Evolutionary conservation across 2,113 vertebrate genomes (phyloP), one percentile per base, ranked within the genome.

Genomic region (Dipodomys ordii): DNA sequence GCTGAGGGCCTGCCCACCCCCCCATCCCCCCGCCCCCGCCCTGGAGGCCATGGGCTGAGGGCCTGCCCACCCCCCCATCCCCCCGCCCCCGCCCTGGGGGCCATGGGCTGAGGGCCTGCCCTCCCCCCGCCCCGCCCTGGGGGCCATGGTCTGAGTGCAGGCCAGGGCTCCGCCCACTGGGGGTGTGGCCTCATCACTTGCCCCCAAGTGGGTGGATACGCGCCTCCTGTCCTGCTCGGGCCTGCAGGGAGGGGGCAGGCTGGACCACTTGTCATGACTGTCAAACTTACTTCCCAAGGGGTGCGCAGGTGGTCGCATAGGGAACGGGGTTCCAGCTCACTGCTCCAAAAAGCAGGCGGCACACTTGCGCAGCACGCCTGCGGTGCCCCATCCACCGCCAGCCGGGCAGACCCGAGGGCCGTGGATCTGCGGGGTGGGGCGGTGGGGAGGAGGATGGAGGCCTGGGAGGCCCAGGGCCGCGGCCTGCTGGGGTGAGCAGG

Each of bases 351-450:
- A 0, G 28, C 9, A 12, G 16, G 80, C 27, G 0, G 6, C 3
- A 3, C 7, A 2, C 5, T 22, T 1, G 2, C 10, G 0, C 25
- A n/a, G 15, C 1, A 7, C 25, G 5, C 13, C 13, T 0, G 0
- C 27, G 0, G 0, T 2, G 15, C 44, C 71, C 11, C 39, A 39
- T 39, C 39, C 39, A 39, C 39, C 39, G 39, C 39, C 5, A 39
- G 39, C 39, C 39, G 39, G 39, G 39, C 39, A 39, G 39, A 39
- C 39, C 39, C 5, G 39, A 39, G 39, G 39, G 39, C 39, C 39
- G 5, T 39, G 39, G 39, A 39, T 39, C 39, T 39, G 39, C 39
- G 39, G 39, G 39, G 39, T 39, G 39, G 39, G 39, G 39, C 3
- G 39, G 39, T 39, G 39, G 39, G 39, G 39, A 39, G 39, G 39